These are phyloP conservation scores for Acromyrmex charruanus DNA, from an alignment of 1,140 invertebrate species.

Conservation along the genomic window DNA sequence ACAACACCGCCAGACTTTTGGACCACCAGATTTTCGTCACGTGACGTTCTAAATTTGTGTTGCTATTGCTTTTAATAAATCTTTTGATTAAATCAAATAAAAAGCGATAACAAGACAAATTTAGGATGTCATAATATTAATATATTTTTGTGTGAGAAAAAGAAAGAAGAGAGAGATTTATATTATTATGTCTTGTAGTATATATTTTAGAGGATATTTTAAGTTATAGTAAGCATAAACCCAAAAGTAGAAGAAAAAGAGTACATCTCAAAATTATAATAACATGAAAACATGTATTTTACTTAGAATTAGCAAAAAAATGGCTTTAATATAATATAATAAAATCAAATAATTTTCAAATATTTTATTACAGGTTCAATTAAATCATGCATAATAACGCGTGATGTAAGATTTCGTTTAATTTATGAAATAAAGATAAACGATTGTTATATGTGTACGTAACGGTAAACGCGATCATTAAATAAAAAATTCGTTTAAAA, in stretches of 20 bases:
- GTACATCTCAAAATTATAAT: too few relatives aligned
- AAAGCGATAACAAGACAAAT: too few relatives aligned
- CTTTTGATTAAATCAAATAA: neutral
- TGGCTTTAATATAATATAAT: too few relatives aligned
- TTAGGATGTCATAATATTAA: neutral
- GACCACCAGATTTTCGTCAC: slow-evolving; percentile 46
- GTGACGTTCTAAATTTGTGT: neutral
- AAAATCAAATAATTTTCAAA: too few relatives aligned
- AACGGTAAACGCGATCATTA: slow-evolving; percentile 45
- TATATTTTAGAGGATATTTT: neutral
- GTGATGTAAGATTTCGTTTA: neutral
- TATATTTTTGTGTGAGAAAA: neutral
- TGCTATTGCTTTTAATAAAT: neutral
- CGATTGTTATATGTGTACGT: slow-evolving; percentile 1
- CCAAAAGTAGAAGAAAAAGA: too few relatives aligned
- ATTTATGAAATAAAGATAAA: slow-evolving; percentile 2
- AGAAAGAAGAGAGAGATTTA: neutral
- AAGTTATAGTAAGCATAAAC: too few relatives aligned
- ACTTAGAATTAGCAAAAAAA: too few relatives aligned
- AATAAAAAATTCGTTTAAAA: too few relatives aligned
- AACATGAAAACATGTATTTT: too few relatives aligned
- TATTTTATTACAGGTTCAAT: neutral
- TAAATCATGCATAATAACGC: neutral
- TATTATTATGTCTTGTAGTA: neutral
- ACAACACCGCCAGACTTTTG: slow-evolving; percentile 48